Conservation (phyloP, 2,113 vertebrate species). For the Ictalurus punctatus region DNA sequence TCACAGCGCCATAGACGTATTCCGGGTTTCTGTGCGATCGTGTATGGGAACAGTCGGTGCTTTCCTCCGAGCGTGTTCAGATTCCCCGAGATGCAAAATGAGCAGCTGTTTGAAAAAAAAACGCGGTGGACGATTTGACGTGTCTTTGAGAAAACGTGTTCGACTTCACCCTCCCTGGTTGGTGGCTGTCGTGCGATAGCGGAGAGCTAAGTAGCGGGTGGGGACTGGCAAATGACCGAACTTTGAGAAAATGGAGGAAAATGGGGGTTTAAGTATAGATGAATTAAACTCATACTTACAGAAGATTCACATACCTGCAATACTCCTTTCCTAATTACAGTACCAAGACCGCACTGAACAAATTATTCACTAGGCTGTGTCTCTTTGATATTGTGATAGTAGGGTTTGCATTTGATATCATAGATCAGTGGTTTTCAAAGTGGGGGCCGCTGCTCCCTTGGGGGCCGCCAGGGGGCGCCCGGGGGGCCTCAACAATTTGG, state of each 20-base stretch:
- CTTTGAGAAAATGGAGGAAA: neutral
- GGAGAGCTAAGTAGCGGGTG: neutral
- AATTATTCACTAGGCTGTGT: neutral
- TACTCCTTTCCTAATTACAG: neutral
- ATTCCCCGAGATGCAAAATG: neutral
- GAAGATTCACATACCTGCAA: neutral
- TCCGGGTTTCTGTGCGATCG: neutral
- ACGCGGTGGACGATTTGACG: neutral
- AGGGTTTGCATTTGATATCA: neutral
- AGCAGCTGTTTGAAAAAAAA: neutral
- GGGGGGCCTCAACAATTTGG: too few species aligned
- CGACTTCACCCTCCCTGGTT: neutral
- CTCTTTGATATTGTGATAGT: neutral
- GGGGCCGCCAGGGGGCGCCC: too few species aligned
- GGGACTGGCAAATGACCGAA: neutral
- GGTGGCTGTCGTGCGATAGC: neutral
- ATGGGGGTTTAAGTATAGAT: neutral
- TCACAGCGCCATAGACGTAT: neutral
- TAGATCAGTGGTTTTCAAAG: too few species aligned
- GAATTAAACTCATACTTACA: neutral
- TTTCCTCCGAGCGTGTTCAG: neutral
- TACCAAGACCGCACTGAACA: neutral
- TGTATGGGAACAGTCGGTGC: neutral
- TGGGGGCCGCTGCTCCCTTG: too few species aligned
- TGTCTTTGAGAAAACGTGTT: neutral